A percentile compares a stretch with the other conserved stretches of the same genome.
phyloP scores from a whole-genome alignment of 2,888 invertebrate species.

The Andrena minutula region DNA sequence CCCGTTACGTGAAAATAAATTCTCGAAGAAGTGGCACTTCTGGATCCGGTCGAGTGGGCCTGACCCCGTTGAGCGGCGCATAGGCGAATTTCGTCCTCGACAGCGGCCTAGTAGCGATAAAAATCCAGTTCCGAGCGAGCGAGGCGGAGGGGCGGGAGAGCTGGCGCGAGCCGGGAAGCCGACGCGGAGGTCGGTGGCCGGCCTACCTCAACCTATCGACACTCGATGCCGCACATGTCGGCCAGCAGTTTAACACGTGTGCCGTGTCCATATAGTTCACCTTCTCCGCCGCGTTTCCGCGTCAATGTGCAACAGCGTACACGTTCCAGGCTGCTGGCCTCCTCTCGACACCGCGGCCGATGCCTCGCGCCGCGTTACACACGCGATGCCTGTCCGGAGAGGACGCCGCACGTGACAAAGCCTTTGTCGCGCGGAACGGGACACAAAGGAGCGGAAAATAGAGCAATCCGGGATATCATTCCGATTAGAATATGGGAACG shows the following conservation, averaged over 20 bases:
- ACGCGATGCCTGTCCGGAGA: too few relatives aligned
- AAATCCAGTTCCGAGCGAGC: constrained; percentile 3
- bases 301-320: constrained; percentile 45
- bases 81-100: neutral
- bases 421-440: too few relatives aligned
- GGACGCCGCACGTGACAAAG: too few relatives aligned
- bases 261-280: constrained; percentile 49
- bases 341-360: neutral
- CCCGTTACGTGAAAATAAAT: too few relatives aligned
- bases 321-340: constrained; percentile 41
- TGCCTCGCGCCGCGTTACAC: neutral
- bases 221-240: constrained; percentile 62
- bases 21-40: too few relatives aligned
- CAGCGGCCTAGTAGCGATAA: constrained; percentile 5
- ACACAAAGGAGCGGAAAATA: too few relatives aligned
- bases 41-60: too few relatives aligned
- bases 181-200: constrained; percentile 70
- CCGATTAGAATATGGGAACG: too few relatives aligned
- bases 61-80: neutral
- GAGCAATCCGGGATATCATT: too few relatives aligned
- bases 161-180: constrained; percentile 32
- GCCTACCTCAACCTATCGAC: constrained; percentile 71
- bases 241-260: constrained; percentile 61
- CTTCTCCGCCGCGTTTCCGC: constrained; percentile 53
- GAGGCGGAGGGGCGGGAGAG: constrained; percentile 25